These are phyloP conservation scores for Parnassius glacialis DNA, from an alignment of 2,888 invertebrate species.

Conservation along the genomic window DNA sequence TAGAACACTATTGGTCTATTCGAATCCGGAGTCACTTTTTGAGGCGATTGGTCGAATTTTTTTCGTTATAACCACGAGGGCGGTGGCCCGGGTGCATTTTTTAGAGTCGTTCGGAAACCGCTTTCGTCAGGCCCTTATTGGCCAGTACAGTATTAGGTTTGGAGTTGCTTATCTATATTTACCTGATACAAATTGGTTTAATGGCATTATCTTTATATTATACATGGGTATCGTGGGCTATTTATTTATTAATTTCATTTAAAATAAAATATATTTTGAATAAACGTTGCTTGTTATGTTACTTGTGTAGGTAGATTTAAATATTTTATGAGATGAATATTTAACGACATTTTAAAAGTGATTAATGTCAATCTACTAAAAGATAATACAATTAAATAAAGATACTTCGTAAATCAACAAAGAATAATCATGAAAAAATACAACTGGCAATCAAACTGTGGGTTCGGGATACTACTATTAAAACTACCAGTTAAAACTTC, in stretches of 20 bases:
- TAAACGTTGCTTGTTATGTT: too few species aligned
- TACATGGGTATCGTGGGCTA: neutral
- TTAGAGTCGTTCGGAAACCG: conserved; percentile 20
- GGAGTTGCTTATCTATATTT: conserved; percentile 21
- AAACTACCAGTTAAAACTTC: too few species aligned
- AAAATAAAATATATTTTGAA: too few species aligned
- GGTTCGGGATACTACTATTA: too few species aligned
- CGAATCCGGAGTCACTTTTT: conserved; percentile 36
- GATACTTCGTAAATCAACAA: too few species aligned
- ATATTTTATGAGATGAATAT: too few species aligned
- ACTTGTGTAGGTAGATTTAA: too few species aligned
- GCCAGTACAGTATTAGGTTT: conserved; percentile 7
- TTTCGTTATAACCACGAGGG: conserved; percentile 23
- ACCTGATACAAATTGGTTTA: conserved; percentile 15
- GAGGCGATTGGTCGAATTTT: conserved; percentile 32
- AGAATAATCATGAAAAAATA: too few species aligned
- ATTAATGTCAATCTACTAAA: too few species aligned
- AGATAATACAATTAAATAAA: too few species aligned
- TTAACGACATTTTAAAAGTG: too few species aligned
- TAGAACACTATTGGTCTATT: conserved; percentile 52
- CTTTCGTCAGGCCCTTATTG: conserved; percentile 24
- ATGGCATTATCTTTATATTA: conserved; percentile 14
- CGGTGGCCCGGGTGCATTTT: conserved; percentile 32
- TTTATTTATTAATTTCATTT: neutral
- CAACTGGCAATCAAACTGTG: too few species aligned